Conservation (phyloP, 2,888 invertebrate genomes). For the Habrosyne pyritoides region DNA sequence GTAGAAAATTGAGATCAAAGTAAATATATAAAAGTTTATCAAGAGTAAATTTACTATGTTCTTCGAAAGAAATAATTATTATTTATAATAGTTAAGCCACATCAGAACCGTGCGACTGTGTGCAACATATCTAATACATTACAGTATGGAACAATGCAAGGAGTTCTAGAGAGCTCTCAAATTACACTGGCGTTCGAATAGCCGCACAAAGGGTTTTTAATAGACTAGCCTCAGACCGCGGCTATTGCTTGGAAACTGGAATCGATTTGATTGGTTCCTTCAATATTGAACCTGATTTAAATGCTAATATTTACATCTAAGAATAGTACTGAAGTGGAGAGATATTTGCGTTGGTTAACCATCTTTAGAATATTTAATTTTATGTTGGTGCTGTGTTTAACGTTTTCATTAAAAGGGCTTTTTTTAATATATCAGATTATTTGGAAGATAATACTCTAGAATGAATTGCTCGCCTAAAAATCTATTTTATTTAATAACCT, state of each 20-base stretch:
- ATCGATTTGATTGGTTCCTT: slow-evolving; percentile 1
- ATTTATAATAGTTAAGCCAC: background rate
- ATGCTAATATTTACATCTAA: slow-evolving; percentile 1
- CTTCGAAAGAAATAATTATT: too few relatives aligned
- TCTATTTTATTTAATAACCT: too few relatives aligned
- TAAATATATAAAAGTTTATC: too few relatives aligned
- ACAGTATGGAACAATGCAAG: slow-evolving; percentile 2
- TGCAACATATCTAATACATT: background rate
- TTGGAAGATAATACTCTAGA: too few relatives aligned
- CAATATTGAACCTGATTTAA: slow-evolving; percentile 4
- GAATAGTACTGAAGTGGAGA: background rate
- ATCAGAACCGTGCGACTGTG: background rate
- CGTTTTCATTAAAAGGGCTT: too few relatives aligned
- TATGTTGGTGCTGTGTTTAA: too few relatives aligned
- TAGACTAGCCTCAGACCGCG: background rate
- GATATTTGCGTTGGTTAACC: too few relatives aligned
- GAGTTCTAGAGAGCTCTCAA: background rate
- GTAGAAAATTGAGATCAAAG: too few relatives aligned
- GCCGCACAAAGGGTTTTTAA: slow-evolving; percentile 3
- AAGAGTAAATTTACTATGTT: too few relatives aligned
- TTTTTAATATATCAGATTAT: too few relatives aligned
- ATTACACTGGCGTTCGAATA: background rate
- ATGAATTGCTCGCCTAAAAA: too few relatives aligned
- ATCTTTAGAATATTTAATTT: too few relatives aligned
- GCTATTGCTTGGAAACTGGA: background rate